A percentile compares a stretch with the other conserved stretches of the same genome.
Conservation (phyloP, 2,113 vertebrate species). For the Odontophorus gujanensis region DNA sequence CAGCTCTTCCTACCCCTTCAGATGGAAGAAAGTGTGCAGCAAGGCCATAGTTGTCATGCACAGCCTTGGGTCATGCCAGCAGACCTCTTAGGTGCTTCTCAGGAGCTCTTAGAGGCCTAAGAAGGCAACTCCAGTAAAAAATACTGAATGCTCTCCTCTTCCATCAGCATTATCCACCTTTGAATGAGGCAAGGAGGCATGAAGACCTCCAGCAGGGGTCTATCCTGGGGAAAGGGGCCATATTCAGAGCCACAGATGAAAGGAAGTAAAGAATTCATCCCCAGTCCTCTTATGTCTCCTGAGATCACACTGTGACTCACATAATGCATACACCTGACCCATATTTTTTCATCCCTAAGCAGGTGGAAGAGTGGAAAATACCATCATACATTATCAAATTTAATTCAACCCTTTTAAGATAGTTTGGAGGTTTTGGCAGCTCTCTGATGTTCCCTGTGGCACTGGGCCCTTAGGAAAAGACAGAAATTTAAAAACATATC, state of each 20-base stretch:
- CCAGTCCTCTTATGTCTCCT: neutral
- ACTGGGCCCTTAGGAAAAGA: neutral
- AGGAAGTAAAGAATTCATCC: neutral
- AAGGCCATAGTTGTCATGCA: fast-evolving
- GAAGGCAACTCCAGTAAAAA: neutral
- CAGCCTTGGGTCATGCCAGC: neutral
- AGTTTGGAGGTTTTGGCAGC: neutral
- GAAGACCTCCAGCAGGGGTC: neutral
- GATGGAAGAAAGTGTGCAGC: fast-evolving
- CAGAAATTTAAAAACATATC: neutral
- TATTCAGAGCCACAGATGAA: neutral
- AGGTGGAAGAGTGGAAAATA: neutral
- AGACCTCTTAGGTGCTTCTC: neutral
- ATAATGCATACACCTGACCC: neutral
- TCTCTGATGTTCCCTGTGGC: neutral
- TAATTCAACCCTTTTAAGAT: neutral
- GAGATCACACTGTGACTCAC: neutral
- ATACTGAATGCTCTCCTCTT: neutral
- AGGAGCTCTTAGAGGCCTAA: neutral
- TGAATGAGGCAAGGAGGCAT: neutral
- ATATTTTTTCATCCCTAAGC: neutral
- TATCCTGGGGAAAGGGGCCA: neutral
- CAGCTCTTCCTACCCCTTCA: neutral
- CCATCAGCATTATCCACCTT: neutral
- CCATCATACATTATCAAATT: neutral